phyloP scores from a whole-genome alignment of 1,140 invertebrate genomes.

The Linepithema humile region DNA sequence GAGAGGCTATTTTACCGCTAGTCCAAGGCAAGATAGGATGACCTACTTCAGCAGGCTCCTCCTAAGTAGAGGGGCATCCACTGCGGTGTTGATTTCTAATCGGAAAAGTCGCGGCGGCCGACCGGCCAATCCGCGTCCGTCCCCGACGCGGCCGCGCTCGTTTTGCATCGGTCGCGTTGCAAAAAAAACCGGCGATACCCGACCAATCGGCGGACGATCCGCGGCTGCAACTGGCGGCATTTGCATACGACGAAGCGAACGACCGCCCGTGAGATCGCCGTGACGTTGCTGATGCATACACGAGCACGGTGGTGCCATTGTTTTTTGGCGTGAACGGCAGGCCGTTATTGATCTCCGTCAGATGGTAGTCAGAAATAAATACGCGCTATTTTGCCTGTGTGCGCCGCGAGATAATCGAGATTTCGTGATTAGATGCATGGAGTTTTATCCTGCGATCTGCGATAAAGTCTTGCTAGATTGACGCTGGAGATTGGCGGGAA shows the following conservation, averaged over 20 bases:
- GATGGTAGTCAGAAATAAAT: conserved; percentile 15
- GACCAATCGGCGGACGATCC: conserved; percentile 65
- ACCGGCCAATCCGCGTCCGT: conserved; percentile 72
- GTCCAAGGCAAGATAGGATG: conserved; percentile 81
- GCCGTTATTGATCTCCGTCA: background rate
- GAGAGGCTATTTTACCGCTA: conserved; percentile 76
- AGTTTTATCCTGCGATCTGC: conserved; percentile 6
- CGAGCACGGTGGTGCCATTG: conserved; percentile 16
- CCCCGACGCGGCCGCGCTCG: conserved; percentile 59
- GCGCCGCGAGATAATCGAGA: background rate
- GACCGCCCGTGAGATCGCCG: conserved; percentile 44
- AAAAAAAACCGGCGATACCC: conserved; percentile 54
- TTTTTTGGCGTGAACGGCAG: background rate
- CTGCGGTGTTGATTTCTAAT: conserved; percentile 80
- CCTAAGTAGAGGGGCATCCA: conserved; percentile 82
- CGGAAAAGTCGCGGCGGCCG: conserved; percentile 81
- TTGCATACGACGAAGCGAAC: conserved; percentile 52
- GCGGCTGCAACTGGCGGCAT: conserved; percentile 56
- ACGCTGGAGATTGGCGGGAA: background rate
- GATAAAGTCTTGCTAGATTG: conserved; percentile 34
- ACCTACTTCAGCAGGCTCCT: conserved; percentile 83
- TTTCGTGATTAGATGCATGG: conserved; percentile 2
- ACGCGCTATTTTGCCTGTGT: background rate
- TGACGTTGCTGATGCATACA: conserved; percentile 22
- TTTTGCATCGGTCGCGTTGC: conserved; percentile 59